Evolutionary conservation across 2,113 vertebrate species (phyloP).

Genomic region (Oenanthe melanoleuca): DNA sequence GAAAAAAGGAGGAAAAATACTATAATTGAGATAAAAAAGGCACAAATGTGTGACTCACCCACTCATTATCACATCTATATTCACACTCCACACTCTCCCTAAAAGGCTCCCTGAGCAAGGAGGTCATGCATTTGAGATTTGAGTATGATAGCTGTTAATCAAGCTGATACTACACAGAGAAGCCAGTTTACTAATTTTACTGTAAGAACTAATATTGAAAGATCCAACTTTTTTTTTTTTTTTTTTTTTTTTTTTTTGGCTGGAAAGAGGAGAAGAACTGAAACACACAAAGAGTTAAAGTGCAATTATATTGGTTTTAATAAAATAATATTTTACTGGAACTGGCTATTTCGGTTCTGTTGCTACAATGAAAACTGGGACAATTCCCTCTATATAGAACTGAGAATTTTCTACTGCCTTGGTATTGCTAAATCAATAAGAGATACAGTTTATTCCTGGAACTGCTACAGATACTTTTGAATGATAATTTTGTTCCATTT

Average conservation of each 20-base stretch:
- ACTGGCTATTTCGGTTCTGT: not conserved
- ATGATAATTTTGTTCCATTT: not conserved
- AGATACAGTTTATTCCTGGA: conserved; percentile 28
- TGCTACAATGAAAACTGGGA: conserved; percentile 24
- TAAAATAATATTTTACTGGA: not conserved
- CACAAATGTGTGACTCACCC: not conserved
- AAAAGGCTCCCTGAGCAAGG: not conserved
- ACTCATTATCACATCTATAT: not conserved
- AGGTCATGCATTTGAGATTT: not conserved
- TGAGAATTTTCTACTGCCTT: conserved; percentile 4
- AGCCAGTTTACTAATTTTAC: not conserved
- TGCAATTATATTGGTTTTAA: not conserved
- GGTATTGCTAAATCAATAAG: conserved; percentile 28
- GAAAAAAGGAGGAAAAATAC: not conserved
- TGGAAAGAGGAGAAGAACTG: not conserved
- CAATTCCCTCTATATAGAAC: not conserved
- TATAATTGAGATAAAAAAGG: not conserved
- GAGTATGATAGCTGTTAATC: not conserved
- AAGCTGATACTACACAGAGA: not conserved
- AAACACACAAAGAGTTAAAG: not conserved
- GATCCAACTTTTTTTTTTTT: not conserved
- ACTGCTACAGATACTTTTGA: conserved; percentile 10
- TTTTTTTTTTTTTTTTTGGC: not conserved
- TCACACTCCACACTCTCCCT: not conserved
- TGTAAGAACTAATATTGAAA: not conserved